phyloP scores from a whole-genome alignment of 2,888 invertebrate species.

The Urechis unicinctus region DNA sequence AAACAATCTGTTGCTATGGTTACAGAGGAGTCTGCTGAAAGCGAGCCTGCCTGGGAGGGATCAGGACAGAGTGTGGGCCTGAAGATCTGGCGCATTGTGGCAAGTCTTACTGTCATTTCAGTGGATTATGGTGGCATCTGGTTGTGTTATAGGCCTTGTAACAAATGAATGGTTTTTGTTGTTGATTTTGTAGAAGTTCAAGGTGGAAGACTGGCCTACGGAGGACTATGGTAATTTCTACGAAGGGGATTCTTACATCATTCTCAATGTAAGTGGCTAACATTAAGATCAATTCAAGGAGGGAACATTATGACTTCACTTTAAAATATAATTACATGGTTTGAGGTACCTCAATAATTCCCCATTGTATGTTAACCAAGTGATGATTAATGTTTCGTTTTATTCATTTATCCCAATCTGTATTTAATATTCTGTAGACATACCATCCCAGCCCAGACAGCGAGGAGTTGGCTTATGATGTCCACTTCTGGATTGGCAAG shows the following conservation, averaged over 20 bases:
- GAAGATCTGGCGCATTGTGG: conserved; percentile 48
- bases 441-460: conserved; percentile 31
- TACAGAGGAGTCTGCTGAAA: conserved; percentile 42
- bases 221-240: conserved; percentile 28
- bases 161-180: neutral
- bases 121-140: neutral
- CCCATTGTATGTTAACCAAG: too few relatives aligned
- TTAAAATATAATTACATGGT: neutral
- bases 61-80: conserved; percentile 35
- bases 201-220: conserved; percentile 25
- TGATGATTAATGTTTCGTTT: too few relatives aligned
- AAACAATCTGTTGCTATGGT: too few relatives aligned
- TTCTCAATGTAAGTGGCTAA: conserved; percentile 22
- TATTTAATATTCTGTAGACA: conserved; percentile 28
- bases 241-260: conserved; percentile 27
- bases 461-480: conserved; percentile 39
- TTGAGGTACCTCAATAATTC: too few relatives aligned
- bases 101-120: too few relatives aligned
- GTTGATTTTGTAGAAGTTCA: conserved; percentile 22
- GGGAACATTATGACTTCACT: neutral
- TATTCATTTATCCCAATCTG: neutral
- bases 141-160: neutral
- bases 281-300: too few relatives aligned
- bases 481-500: conserved; percentile 51
- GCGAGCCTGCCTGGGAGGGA: conserved; percentile 41